Base-by-base conservation (phyloP, 2,113 vertebrate genomes). In the Circaetus gallicus region DNA sequence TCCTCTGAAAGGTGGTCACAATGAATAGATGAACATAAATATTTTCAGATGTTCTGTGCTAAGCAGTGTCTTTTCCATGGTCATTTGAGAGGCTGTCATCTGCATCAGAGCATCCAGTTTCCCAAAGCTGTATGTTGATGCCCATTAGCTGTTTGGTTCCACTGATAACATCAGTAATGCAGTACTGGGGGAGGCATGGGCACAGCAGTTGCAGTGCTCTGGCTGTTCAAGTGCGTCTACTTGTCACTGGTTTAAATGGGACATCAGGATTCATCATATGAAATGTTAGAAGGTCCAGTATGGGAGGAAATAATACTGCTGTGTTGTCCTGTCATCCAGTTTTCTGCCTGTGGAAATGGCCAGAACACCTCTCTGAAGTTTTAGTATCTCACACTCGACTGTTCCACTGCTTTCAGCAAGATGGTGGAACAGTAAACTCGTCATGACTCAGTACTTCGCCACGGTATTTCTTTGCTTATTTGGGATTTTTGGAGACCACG, bases 391-490 rank as follows among this genome's bases (percentile, higher is more conserved):
- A 72, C 9, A 38, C 19, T 69, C 40, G 2, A 25, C 38, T 76
- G 20, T 69, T 85, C 16, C n/a, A 20, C 10, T 50, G 29, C 22
- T 88, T 82, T 59, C 36, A 55, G 13, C 34, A 83, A 49, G 66
- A 71, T 0, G 1, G 20, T 62, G 16, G n/a, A 63, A 43, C 13
- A n/a, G 28, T 47, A 42, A 89, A 52, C 11, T 67, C 6, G 0
- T 14, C 15, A 13, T 82, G 61, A 31, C 14, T 72, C 43, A 55
- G 4, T 49, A 38, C 2, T 87, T n/a, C 43, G 36, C 0, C 28
- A 36, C 0, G 2, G 17, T 42, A 40, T 79, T 89, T 78, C 52
- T 76, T 92, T 63, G 34, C 6, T 95, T 61, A 29, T 65, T 59
- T 52, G 19, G 34, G 28, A 43, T 26, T 91, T 93, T 82, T 65